Conservation (phyloP, 2,113 vertebrate genomes). For the Myotis lucifugus region DNA sequence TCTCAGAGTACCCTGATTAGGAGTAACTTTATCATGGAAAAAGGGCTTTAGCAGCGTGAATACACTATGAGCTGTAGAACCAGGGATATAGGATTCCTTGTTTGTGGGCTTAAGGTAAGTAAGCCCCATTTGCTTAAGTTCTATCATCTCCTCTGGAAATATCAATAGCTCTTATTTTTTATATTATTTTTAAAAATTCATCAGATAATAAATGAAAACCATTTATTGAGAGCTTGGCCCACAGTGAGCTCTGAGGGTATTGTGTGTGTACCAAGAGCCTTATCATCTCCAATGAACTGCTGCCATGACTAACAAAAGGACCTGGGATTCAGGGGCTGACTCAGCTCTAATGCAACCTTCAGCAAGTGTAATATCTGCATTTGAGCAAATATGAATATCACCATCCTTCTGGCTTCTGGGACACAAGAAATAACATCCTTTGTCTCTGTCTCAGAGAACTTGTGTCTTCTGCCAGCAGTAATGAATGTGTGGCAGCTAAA, state of each 20-base stretch:
- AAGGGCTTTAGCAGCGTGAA: not conserved
- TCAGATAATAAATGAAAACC: not conserved
- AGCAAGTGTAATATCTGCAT: not conserved
- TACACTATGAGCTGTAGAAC: not conserved
- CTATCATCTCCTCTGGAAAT: not conserved
- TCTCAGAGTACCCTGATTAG: not conserved
- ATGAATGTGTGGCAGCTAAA: not conserved
- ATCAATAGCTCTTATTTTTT: not conserved
- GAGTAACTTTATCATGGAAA: no score
- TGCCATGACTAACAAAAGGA: not conserved
- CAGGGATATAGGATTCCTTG: not conserved
- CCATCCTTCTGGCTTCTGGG: not conserved
- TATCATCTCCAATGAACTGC: not conserved
- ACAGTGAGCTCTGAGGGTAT: not conserved
- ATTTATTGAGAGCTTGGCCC: not conserved
- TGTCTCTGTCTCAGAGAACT: not conserved
- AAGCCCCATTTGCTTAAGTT: no score
- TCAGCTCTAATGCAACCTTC: not conserved
- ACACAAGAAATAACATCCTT: not conserved
- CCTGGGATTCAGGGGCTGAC: not conserved
- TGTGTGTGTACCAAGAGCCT: not conserved
- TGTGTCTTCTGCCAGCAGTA: not conserved
- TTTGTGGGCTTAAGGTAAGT: not conserved
- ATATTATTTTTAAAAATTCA: not conserved
- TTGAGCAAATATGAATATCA: not conserved